Evolutionary conservation across 2,797 vertebrate genomes (phyloP).

Genomic region (Anguilla pacifica): DNA sequence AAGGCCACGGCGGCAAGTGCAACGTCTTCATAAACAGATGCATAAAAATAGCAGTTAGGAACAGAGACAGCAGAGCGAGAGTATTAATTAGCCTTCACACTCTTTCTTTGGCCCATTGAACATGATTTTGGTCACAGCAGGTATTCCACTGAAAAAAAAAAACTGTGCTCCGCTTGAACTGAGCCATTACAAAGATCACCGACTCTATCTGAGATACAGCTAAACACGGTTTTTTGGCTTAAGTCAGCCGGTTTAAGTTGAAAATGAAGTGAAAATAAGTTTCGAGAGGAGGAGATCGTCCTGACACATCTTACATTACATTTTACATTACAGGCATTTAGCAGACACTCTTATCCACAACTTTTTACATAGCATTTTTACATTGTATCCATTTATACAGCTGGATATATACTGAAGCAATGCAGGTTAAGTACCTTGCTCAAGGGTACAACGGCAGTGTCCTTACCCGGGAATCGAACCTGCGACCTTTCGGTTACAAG

Average conservation of each 20-base stretch:
- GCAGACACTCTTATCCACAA: no score
- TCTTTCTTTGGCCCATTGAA: no score
- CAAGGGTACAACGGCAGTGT: no score
- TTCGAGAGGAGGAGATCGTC: background rate
- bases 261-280: background rate
- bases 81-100: background rate
- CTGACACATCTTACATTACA: background rate
- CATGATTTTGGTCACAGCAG: background rate
- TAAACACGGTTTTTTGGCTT: background rate
- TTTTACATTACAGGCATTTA: no score
- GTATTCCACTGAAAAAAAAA: background rate
- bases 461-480: no score
- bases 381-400: no score
- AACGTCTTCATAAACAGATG: background rate
- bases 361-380: no score
- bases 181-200: background rate
- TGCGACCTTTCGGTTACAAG: no score
- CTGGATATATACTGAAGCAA: no score
- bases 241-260: background rate
- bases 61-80: background rate
- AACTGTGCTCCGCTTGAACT: background rate
- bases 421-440: no score
- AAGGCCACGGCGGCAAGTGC: background rate
- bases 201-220: background rate
- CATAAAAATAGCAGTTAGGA: background rate